phyloP scores from a whole-genome alignment of 2,888 invertebrate species.

The Drosophila dives region DNA sequence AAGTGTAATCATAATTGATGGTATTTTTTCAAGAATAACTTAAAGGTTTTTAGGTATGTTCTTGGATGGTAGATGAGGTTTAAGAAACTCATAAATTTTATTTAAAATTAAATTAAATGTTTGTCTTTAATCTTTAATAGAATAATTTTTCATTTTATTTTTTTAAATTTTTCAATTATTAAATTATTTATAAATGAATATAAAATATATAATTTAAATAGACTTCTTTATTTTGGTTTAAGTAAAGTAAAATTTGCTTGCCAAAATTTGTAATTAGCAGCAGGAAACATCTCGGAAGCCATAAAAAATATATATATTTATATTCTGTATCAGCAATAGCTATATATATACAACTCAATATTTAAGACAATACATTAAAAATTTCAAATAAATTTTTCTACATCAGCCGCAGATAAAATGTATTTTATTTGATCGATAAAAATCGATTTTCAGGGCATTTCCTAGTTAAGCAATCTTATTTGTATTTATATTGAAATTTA shows the following conservation, averaged over 20 bases:
- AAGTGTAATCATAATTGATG: not conserved
- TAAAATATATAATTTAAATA: not conserved
- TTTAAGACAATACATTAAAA: not conserved
- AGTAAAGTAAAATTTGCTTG: not conserved
- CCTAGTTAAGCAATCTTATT: not conserved
- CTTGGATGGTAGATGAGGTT: rapidly evolving
- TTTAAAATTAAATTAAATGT: not conserved
- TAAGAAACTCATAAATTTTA: not conserved
- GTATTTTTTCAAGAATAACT: not conserved
- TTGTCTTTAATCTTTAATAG: no score
- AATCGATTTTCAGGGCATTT: not conserved
- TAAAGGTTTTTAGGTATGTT: not conserved
- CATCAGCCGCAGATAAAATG: rapidly evolving
- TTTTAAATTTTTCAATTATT: no score
- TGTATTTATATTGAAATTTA: not conserved
- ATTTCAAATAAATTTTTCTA: not conserved
- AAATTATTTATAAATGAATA: not conserved
- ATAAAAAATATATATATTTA: not conserved
- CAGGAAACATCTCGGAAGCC: not conserved
- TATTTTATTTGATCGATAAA: not conserved
- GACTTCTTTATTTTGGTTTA: not conserved
- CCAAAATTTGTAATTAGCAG: not conserved
- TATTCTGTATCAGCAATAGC: not conserved
- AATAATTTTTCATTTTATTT: no score
- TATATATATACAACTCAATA: not conserved